Conservation (phyloP, 2,888 invertebrate species). For the Lepidochitona cinerea region DNA sequence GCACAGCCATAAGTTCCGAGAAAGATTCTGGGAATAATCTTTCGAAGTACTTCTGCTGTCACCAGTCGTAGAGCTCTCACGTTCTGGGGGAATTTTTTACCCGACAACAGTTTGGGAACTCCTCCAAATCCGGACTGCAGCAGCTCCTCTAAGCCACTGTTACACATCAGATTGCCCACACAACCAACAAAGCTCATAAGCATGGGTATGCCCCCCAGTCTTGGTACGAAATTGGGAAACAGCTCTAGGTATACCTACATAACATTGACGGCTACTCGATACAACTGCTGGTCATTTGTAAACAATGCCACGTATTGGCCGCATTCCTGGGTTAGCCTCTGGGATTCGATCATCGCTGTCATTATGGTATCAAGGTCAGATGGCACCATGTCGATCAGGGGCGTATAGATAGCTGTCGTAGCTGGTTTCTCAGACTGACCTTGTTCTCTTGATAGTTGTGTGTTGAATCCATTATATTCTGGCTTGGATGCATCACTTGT, state of each 20-base stretch:
- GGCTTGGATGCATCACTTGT: too few relatives aligned
- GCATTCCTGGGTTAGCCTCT: slow-evolving; percentile 17
- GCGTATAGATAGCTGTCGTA: slow-evolving; percentile 23
- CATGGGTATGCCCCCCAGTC: slow-evolving; percentile 43
- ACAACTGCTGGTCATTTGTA: slow-evolving; percentile 35
- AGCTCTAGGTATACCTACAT: slow-evolving; percentile 31
- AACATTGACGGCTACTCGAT: slow-evolving; percentile 29
- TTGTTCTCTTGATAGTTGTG: slow-evolving; percentile 18
- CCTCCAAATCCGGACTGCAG: slow-evolving; percentile 34
- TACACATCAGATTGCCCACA: slow-evolving; percentile 36
- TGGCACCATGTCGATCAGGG: slow-evolving; percentile 29
- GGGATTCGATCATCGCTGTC: slow-evolving; percentile 28
- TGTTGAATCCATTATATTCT: slow-evolving; percentile 33
- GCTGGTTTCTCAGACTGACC: slow-evolving; percentile 17
- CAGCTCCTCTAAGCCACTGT: slow-evolving; percentile 35
- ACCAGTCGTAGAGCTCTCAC: slow-evolving; percentile 31
- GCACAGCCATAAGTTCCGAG: too few relatives aligned
- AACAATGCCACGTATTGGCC: slow-evolving; percentile 22
- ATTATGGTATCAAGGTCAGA: slow-evolving; percentile 29
- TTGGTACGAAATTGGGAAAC: slow-evolving; percentile 24
- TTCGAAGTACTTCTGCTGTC: slow-evolving; percentile 30
- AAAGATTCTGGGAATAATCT: too few relatives aligned
- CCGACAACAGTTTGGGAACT: slow-evolving; percentile 35
- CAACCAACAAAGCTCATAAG: slow-evolving; percentile 42
- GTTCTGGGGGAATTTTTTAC: slow-evolving; percentile 43